phyloP scores from a whole-genome alignment of 2,888 invertebrate species.

The Icerya purchasi region DNA sequence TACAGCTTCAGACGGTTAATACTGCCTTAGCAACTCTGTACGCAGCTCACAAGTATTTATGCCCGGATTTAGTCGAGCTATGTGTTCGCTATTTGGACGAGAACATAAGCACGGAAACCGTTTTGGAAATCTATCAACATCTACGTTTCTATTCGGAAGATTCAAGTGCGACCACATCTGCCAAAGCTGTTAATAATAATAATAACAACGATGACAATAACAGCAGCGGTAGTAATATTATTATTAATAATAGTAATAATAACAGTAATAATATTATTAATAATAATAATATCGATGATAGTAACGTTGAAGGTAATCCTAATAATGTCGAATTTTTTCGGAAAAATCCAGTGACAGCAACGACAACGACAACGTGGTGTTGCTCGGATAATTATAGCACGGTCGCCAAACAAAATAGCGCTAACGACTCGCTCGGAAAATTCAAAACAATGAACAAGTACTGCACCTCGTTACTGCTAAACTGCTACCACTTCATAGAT shows the following conservation, averaged over 20 bases:
- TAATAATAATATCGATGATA: neutral
- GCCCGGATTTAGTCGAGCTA: conserved; percentile 41
- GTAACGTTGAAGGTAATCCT: neutral
- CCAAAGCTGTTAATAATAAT: conserved; percentile 4
- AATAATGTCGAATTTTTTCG: no score
- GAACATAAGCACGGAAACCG: conserved; percentile 39
- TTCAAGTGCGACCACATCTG: conserved; percentile 7
- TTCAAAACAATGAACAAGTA: conserved; percentile 16
- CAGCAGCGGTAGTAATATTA: neutral
- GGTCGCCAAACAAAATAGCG: neutral
- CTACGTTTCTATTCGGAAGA: conserved; percentile 21
- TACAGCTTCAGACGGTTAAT: conserved; percentile 36
- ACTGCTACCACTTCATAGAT: conserved; percentile 42
- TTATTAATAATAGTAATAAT: neutral
- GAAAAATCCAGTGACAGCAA: neutral
- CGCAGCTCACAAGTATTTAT: conserved; percentile 50
- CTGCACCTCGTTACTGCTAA: conserved; percentile 40
- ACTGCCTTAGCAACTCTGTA: conserved; percentile 48
- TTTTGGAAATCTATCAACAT: conserved; percentile 38
- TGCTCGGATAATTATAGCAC: no score
- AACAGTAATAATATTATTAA: neutral
- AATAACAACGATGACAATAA: conserved; percentile 3
- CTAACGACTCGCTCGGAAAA: neutral
- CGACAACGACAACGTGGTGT: neutral
- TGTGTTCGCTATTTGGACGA: conserved; percentile 43